Conservation (phyloP, 2,888 invertebrate genomes). For the Physocephala rufipes region DNA sequence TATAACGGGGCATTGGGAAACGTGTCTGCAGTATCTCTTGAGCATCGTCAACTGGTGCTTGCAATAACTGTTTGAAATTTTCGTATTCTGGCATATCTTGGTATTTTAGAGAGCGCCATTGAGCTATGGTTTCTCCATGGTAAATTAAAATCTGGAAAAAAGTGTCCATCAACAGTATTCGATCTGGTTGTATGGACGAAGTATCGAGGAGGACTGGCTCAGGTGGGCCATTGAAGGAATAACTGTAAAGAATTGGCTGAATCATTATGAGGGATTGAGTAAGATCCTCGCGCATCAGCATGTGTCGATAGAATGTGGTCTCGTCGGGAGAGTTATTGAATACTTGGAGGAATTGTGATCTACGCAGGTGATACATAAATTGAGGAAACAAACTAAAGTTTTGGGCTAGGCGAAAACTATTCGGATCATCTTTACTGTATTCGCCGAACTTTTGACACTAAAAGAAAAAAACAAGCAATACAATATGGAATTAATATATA, state of each 20-base stretch:
- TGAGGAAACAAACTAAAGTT: slow-evolving; percentile 99
- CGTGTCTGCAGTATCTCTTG: slow-evolving; percentile 94
- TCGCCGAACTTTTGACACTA: slow-evolving; percentile 99
- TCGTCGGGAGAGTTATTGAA: slow-evolving; percentile 99
- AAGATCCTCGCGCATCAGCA: slow-evolving; percentile 96
- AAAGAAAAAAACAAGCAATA: slow-evolving; percentile 49
- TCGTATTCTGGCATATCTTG: slow-evolving; percentile 98
- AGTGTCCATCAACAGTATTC: slow-evolving; percentile 98
- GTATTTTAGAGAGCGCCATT: slow-evolving; percentile 95
- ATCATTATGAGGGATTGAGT: slow-evolving; percentile 99
- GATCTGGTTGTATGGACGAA: slow-evolving; percentile 95
- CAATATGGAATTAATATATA: neutral
- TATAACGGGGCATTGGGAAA: slow-evolving; percentile 98
- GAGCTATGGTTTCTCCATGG: slow-evolving; percentile 98
- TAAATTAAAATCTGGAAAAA: slow-evolving; percentile 99
- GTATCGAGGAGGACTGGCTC: slow-evolving; percentile 98
- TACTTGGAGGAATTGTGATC: slow-evolving; percentile 98
- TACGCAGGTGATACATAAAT: slow-evolving; percentile 98
- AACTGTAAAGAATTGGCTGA: slow-evolving; percentile 98
- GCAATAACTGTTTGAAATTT: slow-evolving; percentile 92
- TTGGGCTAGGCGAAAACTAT: slow-evolving; percentile 93
- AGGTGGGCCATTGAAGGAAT: slow-evolving; percentile 96
- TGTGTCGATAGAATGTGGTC: slow-evolving; percentile 97
- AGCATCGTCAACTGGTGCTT: slow-evolving; percentile 95
- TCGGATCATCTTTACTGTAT: slow-evolving; percentile 96